Percentiles rank a stretch among this genome's conserved stretches.
Evolutionary conservation across 2,113 vertebrate genomes (phyloP).

Genomic region (Stegastes partitus): DNA sequence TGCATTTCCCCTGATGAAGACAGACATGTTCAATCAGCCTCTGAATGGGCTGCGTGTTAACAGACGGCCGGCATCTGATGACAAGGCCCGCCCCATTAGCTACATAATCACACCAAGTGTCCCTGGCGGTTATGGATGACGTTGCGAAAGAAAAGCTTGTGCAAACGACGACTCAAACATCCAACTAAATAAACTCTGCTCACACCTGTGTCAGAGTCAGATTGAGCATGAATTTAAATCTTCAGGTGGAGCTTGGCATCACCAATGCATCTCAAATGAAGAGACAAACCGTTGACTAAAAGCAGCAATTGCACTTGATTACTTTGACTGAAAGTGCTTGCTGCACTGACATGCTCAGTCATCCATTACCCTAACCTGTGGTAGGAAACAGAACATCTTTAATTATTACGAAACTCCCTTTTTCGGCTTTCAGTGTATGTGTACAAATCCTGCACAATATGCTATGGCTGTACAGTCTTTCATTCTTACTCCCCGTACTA

Average conservation of each 20-base stretch:
- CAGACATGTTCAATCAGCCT: constrained; percentile 75
- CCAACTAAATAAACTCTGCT: constrained; percentile 41
- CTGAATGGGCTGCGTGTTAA: constrained; percentile 74
- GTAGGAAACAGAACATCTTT: constrained; percentile 24
- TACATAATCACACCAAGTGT: constrained; percentile 69
- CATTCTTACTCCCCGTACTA: not conserved
- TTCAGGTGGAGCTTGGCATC: constrained; percentile 21
- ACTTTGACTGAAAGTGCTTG: constrained; percentile 41
- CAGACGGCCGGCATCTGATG: constrained; percentile 77
- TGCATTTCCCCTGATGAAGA: constrained; percentile 71
- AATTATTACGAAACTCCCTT: constrained; percentile 19
- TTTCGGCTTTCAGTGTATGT: not conserved
- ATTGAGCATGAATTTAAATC: constrained; percentile 41
- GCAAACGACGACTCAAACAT: constrained; percentile 35
- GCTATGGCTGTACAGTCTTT: not conserved
- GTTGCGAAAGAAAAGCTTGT: constrained; percentile 45
- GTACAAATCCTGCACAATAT: not conserved
- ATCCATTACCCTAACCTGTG: constrained; percentile 43
- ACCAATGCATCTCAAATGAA: constrained; percentile 30
- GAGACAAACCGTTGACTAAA: constrained; percentile 43
- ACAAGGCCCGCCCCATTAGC: constrained; percentile 79
- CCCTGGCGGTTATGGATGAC: constrained; percentile 67
- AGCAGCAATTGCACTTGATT: constrained; percentile 59
- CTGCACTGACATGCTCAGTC: constrained; percentile 12
- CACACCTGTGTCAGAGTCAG: not conserved